Evolutionary conservation across 2,797 vertebrate species (phyloP).

Genomic region (Busarellus nigricollis): DNA sequence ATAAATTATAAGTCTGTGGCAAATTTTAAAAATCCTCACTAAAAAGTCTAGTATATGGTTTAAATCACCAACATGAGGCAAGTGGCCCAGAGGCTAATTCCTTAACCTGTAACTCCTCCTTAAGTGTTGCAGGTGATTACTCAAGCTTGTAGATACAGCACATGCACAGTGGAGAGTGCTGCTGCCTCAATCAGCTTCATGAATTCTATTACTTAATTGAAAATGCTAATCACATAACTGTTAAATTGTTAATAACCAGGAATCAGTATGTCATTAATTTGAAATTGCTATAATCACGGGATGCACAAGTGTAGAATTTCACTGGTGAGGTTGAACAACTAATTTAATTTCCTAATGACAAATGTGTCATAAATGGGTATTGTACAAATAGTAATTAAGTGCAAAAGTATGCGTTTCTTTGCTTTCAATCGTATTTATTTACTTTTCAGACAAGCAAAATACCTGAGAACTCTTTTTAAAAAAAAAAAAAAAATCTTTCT

Average conservation of each 20-base stretch:
- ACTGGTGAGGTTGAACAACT: constrained; percentile 34
- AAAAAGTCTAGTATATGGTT: not conserved
- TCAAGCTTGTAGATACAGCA: not conserved
- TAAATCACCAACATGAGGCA: not conserved
- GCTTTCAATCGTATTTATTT: not conserved
- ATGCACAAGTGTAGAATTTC: constrained; percentile 40
- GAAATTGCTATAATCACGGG: constrained; percentile 51
- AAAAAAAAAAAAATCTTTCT: not conserved
- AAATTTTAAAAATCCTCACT: not conserved
- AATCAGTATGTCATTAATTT: constrained; percentile 61
- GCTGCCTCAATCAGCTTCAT: not conserved
- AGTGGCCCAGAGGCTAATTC: not conserved
- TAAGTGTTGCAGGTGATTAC: not conserved
- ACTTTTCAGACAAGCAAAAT: not conserved
- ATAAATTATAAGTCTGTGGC: not conserved
- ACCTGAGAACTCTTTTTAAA: not conserved
- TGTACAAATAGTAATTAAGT: constrained; percentile 44
- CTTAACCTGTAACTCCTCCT: not conserved
- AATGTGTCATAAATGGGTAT: constrained; percentile 10
- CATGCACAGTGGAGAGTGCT: not conserved
- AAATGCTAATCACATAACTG: constrained; percentile 55
- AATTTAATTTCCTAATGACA: constrained; percentile 58
- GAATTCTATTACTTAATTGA: constrained; percentile 15
- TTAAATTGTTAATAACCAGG: constrained; percentile 64
- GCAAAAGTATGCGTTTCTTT: constrained; percentile 17